Percentiles rank a stretch among this genome's conserved stretches.
These are phyloP conservation scores for Trididemnum nubilum DNA, from an alignment of 23 tunicate species.

Conservation along the genomic window DNA sequence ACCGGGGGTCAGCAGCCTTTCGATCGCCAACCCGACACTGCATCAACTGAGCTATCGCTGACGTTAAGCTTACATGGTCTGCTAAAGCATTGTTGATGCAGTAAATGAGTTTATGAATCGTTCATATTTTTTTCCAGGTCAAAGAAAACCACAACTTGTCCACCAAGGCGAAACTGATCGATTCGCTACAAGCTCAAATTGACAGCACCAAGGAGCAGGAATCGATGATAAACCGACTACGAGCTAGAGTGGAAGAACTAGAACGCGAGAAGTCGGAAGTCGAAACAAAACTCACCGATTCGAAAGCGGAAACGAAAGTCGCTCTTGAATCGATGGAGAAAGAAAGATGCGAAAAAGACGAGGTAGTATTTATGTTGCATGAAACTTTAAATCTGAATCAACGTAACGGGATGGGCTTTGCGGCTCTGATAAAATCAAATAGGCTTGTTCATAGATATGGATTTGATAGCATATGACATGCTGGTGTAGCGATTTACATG, in stretches of 20 bases:
- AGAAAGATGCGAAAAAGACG: constrained; percentile 60
- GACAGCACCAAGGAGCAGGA: not conserved
- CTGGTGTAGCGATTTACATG: no score
- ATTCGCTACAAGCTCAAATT: constrained; percentile 28
- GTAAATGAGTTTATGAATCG: no score
- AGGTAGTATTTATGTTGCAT: constrained; percentile 53
- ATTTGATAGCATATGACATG: no score
- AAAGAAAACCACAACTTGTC: constrained; percentile 34
- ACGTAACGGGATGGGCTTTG: not conserved
- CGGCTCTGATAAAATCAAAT: not conserved
- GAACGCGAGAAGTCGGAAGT: constrained; percentile 62
- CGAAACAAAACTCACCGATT: constrained; percentile 50
- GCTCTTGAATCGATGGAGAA: constrained; percentile 72
- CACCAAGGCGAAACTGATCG: constrained; percentile 41
- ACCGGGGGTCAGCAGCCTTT: no score
- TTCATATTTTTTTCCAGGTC: constrained; percentile 30
- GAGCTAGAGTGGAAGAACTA: constrained; percentile 28
- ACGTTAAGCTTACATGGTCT: no score
- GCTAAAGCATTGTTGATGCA: no score
- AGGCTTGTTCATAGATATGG: no score
- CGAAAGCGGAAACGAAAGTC: constrained; percentile 56
- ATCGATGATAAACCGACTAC: not conserved
- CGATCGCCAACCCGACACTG: no score
- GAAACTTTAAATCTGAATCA: not conserved
- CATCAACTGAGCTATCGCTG: no score